Base-by-base conservation (phyloP, 2,113 vertebrate genomes). In the Tachycineta bicolor region DNA sequence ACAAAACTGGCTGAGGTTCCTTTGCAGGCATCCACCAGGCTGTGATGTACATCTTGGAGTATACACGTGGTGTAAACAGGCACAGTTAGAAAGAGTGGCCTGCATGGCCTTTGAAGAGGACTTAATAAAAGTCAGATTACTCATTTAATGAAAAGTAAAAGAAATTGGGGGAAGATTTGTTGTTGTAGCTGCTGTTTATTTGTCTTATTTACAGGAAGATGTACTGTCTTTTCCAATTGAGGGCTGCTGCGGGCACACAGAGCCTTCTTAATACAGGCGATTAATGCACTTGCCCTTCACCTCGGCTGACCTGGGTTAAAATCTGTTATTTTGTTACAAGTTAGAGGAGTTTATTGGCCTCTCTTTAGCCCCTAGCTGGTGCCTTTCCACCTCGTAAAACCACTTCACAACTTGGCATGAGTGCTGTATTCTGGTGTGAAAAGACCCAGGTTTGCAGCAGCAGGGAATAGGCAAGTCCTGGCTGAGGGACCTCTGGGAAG, bases 221-320 rank as follows among this genome's bases (percentile, higher is more conserved):
- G 8, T 65, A 47, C 77, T 86, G 86, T 92, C 88, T 83, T 88
- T 81, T 94, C 69, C 71, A 86, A 25, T 23, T 5, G 58, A 82
- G 92, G 43, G 67, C 82, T 91, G 68, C 87, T 24, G 26, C 87
- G 84, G 79, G 70, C 90, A 82, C 63, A 25, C 67, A 91, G 75
- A 77, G 88, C 75, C 85, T 87, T 8, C 52, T 96, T 96, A 94
- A 93, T 92, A 53, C 83, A 47, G 77, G 68, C 43, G 71, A 96
- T 96, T 95, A 96, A 93, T 93, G 92, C 95, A 95, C 87, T 92
- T 85, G 80, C 83, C 95, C 96, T 96, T 97, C 94, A 94, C 94
- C 94, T 95, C 79, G 39, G 84, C 20, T 96, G 92, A 97, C 92
- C 92, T 47, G 46, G 14, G 58, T 86, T 94, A 89, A 81, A 95